These are phyloP conservation scores for Fissipunctia ypsillon DNA, from an alignment of 2,888 invertebrate species.

Conservation along the genomic window DNA sequence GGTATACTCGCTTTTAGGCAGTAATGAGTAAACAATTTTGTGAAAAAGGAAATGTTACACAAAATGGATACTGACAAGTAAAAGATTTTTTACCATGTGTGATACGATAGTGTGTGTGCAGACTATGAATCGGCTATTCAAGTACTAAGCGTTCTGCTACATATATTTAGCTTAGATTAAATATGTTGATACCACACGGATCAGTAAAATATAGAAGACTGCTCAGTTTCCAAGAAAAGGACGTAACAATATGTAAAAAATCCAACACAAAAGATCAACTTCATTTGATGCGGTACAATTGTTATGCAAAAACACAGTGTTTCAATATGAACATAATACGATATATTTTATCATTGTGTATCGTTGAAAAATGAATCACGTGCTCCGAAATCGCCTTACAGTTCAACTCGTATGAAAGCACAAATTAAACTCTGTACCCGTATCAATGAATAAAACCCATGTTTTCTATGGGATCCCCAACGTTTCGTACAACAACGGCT, in stretches of 20 bases:
- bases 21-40: constrained; percentile 30
- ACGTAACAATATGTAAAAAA: constrained; percentile 41
- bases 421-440: constrained; percentile 61
- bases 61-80: neutral
- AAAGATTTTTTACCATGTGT: neutral
- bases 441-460: constrained; percentile 56
- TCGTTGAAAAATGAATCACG: constrained; percentile 53
- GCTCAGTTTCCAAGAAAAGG: constrained; percentile 41
- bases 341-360: constrained; percentile 45
- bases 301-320: constrained; percentile 54
- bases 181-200: constrained; percentile 35
- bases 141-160: neutral
- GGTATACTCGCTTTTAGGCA: constrained; percentile 17
- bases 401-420: constrained; percentile 56
- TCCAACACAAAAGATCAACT: constrained; percentile 52
- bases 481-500: constrained; percentile 59
- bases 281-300: constrained; percentile 52
- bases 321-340: constrained; percentile 48
- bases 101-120: neutral
- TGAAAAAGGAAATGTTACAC: constrained; percentile 1
- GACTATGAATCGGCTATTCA: constrained; percentile 3
- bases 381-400: constrained; percentile 58
- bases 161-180: constrained; percentile 13
- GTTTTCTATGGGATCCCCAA: constrained; percentile 52
- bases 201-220: constrained; percentile 26